These are phyloP conservation scores for Lepas anatifera DNA, from an alignment of 2,888 invertebrate species.

Conservation along the genomic window DNA sequence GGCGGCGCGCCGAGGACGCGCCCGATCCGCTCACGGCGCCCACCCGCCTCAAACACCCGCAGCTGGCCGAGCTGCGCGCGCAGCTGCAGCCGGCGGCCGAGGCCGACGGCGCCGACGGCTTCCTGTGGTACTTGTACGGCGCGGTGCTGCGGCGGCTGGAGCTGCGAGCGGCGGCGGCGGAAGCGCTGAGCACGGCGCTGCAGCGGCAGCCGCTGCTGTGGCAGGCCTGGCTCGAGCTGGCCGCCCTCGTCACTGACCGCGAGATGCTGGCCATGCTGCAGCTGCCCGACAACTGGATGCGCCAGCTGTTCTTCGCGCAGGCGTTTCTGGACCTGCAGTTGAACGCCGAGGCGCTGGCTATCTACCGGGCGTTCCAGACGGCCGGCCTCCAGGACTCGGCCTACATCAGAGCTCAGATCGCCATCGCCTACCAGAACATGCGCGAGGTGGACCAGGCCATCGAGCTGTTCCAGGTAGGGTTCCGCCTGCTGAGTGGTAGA, in stretches of 20 bases:
- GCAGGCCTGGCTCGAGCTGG: constrained; percentile 90
- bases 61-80: constrained; percentile 27
- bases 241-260: constrained; percentile 67
- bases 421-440: constrained; percentile 80
- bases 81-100: constrained; percentile 32
- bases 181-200: constrained; percentile 64
- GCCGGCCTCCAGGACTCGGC: constrained; percentile 76
- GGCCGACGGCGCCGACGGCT: constrained; percentile 58
- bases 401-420: constrained; percentile 82
- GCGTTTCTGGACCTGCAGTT: constrained; percentile 78
- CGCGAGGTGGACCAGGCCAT: constrained; percentile 81
- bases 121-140: constrained; percentile 76
- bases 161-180: constrained; percentile 60
- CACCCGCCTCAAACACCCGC: not conserved
- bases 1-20: constrained; percentile 72
- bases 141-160: constrained; percentile 79
- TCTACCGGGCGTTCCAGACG: constrained; percentile 60
- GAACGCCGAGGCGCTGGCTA: constrained; percentile 75
- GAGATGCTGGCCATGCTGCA: constrained; percentile 46
- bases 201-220: constrained; percentile 67
- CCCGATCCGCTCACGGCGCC: constrained; percentile 41
- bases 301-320: constrained; percentile 79
- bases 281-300: constrained; percentile 73
- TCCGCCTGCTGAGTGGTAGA: no score
- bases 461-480: constrained; percentile 47